These are phyloP conservation scores for Rhaphigaster nebulosa DNA, from an alignment of 2,888 invertebrate genomes.

Conservation along the genomic window DNA sequence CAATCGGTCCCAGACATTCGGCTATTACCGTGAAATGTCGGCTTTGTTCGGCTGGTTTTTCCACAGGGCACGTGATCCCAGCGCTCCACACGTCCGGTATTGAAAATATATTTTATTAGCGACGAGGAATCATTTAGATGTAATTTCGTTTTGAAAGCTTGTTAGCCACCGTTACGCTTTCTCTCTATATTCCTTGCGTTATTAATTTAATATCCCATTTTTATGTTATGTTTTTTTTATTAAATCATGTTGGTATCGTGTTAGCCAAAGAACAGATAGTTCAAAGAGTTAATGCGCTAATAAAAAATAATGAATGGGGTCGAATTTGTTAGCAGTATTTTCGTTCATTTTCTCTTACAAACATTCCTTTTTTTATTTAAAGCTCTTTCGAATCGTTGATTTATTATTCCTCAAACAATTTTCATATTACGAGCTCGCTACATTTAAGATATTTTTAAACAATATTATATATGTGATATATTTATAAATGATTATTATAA, in stretches of 20 bases:
- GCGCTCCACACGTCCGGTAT: slow-evolving; percentile 31
- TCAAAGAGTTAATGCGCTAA: not conserved
- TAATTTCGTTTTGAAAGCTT: slow-evolving; percentile 42
- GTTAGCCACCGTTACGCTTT: slow-evolving; percentile 5
- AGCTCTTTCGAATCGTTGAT: not conserved
- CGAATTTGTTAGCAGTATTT: not conserved
- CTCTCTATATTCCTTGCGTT: not conserved
- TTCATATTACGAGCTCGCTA: too few species aligned
- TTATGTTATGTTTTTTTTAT: not conserved
- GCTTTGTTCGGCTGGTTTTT: slow-evolving; percentile 47
- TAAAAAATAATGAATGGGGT: not conserved
- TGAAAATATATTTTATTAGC: slow-evolving; percentile 42
- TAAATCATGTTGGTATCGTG: not conserved
- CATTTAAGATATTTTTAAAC: too few species aligned
- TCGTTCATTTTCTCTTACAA: too few species aligned
- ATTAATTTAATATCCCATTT: not conserved
- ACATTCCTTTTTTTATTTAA: not conserved
- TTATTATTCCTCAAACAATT: too few species aligned
- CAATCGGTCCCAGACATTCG: slow-evolving; percentile 37
- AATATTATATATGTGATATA: too few species aligned
- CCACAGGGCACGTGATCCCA: slow-evolving; percentile 3
- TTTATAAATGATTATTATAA: too few species aligned
- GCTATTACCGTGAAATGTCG: slow-evolving; percentile 54
- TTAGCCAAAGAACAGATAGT: not conserved
- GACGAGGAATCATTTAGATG: slow-evolving; percentile 23